Percentiles rank a stretch among this genome's conserved stretches.
Evolutionary conservation across 92 coral and sea anemone genomes (phyloP).

Genomic region (Porites rus): DNA sequence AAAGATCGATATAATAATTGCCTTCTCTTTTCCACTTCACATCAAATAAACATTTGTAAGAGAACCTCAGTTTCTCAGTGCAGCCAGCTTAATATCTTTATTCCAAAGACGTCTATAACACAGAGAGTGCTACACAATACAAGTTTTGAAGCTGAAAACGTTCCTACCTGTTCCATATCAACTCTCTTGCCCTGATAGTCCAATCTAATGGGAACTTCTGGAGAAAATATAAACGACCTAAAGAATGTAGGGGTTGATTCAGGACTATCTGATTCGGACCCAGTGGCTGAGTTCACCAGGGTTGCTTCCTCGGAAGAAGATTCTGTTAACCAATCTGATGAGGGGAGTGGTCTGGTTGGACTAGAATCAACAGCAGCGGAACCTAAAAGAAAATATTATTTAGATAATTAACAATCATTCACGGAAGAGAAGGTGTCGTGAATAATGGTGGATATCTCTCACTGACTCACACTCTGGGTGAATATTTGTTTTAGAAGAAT

Average conservation of each 20-base stretch:
- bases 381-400: constrained; percentile 3
- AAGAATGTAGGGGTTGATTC: constrained; percentile 83
- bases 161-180: constrained; percentile 95
- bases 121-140: no score
- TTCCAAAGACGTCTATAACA: no score
- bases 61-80: no score
- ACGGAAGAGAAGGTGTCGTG: background rate
- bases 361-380: constrained; percentile 68
- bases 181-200: constrained; percentile 98
- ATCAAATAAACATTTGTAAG: no score
- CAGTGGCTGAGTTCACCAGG: constrained; percentile 63
- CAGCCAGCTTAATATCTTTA: no score
- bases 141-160: background rate
- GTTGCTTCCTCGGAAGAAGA: constrained; percentile 53
- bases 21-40: no score
- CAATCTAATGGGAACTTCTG: constrained; percentile 96
- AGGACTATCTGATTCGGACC: constrained; percentile 53
- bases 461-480: no score
- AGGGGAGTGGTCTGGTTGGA: constrained; percentile 45
- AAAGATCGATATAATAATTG: no score
- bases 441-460: background rate
- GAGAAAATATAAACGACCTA: constrained; percentile 92
- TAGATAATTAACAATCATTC: background rate
- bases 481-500: no score
- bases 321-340: constrained; percentile 50